Evolutionary conservation across 1,140 invertebrate genomes (phyloP), one percentile per base, ranked within the genome.

Genomic region (Listronotus bonariensis): DNA sequence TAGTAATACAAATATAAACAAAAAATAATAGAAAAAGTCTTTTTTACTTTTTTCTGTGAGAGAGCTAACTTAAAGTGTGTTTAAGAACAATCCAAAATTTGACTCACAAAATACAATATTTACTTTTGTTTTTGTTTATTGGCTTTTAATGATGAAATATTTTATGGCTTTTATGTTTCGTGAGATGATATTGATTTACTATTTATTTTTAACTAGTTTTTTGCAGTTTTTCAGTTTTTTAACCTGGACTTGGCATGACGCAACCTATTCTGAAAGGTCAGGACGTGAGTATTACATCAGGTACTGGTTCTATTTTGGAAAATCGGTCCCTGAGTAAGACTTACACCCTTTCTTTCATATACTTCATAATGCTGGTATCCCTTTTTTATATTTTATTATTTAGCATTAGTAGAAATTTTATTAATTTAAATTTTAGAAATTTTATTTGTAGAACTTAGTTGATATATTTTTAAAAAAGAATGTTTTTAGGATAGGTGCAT

Each of bases 261-360:
- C 62, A 67, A 64, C 53, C 61, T 42, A 8, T 49, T 26, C 20
- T 56, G 14, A 63, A 46, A 40, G 40, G 82, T 82, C 81, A 83
- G 84, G 82, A 82, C 86, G 83, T 92, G 93, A 96, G 93, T 96
- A 96, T 96, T 96, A 93, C 91, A 94, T 95, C 92, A 96, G 93
- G 93, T 96, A 95, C 92, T 95, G 93, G 92, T 90, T 80, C 69
- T 70, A 75, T 74, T 76, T 77, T 71, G 76, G 75, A 78, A 73
- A 75, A 84, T 87, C 89, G 88, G 90, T 91, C 85, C 87, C 88
- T 91, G 88, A 89, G 88, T 91, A 84, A 91, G 89, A 88, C 89
- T 92, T 87, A 78, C 83, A 79, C 78, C 80, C 78, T 74, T 72
- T 46, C 60, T 69, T 72, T 68, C 57, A 65, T 42, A 40, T 36